Evolutionary conservation across 1,140 invertebrate genomes (phyloP).

Genomic region (Eulimnadia texana): DNA sequence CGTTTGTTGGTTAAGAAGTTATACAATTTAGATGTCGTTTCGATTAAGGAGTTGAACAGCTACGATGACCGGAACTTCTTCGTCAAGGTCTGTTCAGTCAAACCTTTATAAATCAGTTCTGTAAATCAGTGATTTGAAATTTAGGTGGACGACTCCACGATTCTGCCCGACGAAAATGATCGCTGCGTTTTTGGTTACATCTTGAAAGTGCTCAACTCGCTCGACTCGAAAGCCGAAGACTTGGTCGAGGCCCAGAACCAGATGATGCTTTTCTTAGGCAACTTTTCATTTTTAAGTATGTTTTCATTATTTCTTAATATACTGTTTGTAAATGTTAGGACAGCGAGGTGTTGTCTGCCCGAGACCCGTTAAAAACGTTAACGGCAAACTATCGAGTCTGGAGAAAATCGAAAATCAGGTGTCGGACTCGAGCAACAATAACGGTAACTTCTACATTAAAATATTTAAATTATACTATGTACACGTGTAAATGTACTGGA

Average conservation of each 20-base stretch:
- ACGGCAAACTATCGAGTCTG: background rate
- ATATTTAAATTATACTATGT: no score
- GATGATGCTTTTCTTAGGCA: conserved; percentile 47
- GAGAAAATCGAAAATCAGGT: background rate
- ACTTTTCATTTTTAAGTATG: no score
- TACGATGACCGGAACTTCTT: conserved; percentile 72
- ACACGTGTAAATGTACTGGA: background rate
- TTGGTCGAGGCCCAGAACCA: conserved; percentile 55
- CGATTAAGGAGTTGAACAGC: conserved; percentile 49
- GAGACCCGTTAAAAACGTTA: conserved; percentile 1
- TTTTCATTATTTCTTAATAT: conserved; percentile 6
- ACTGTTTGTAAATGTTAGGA: conserved; percentile 40
- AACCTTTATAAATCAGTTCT: background rate
- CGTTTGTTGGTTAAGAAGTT: conserved; percentile 40
- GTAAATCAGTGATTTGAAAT: background rate
- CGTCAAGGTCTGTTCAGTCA: conserved; percentile 26
- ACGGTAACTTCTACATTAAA: background rate
- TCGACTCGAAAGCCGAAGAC: conserved; percentile 50
- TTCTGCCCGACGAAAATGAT: conserved; percentile 23
- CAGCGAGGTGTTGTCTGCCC: background rate
- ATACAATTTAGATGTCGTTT: conserved; percentile 50
- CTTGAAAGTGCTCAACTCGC: conserved; percentile 62
- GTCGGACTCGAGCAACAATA: background rate
- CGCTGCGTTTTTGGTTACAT: conserved; percentile 45
- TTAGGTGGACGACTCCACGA: conserved; percentile 17